Evolutionary conservation across 92 coral and sea anemone genomes (phyloP).

Genomic region (Plumapathes pennacea): DNA sequence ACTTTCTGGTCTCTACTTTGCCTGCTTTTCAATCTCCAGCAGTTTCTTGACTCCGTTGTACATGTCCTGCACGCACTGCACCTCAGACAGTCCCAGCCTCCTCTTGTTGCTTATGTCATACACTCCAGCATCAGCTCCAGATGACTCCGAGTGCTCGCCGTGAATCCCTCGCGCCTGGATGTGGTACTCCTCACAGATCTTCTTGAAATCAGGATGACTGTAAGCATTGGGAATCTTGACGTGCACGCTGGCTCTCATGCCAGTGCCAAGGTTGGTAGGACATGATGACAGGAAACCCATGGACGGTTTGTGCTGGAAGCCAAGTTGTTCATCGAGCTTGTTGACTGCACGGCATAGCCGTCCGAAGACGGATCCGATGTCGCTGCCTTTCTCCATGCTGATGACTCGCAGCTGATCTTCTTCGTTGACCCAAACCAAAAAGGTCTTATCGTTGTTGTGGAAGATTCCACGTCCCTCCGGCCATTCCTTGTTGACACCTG

Average conservation of each 20-base stretch:
- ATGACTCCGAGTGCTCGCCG: slow-evolving; percentile 89
- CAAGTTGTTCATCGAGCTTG: slow-evolving; percentile 74
- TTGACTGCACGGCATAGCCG: slow-evolving; percentile 83
- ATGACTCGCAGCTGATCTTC: slow-evolving; percentile 91
- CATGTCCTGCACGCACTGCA: slow-evolving; percentile 91
- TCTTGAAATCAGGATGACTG: slow-evolving; percentile 72
- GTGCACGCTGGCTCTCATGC: slow-evolving; percentile 96
- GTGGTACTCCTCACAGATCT: slow-evolving; percentile 66
- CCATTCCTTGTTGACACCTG: slow-evolving; percentile 89
- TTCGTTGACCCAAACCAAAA: slow-evolving; percentile 91
- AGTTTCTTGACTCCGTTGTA: slow-evolving; percentile 83
- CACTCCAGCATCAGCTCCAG: slow-evolving; percentile 88
- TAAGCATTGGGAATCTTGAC: slow-evolving; percentile 85
- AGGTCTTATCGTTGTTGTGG: slow-evolving; percentile 83
- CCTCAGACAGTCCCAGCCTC: slow-evolving; percentile 88
- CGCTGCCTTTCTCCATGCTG: slow-evolving; percentile 91
- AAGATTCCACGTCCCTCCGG: slow-evolving; percentile 94
- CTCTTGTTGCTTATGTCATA: slow-evolving; percentile 87
- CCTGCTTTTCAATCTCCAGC: slow-evolving; percentile 67
- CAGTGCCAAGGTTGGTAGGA: slow-evolving; percentile 94
- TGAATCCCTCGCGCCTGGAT: slow-evolving; percentile 96
- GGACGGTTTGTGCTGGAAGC: slow-evolving; percentile 65
- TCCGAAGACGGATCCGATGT: slow-evolving; percentile 65
- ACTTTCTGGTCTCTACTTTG: no score
- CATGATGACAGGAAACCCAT: slow-evolving; percentile 90